Conservation (phyloP, 2,113 vertebrate genomes). For the Eurystomus gularis region DNA sequence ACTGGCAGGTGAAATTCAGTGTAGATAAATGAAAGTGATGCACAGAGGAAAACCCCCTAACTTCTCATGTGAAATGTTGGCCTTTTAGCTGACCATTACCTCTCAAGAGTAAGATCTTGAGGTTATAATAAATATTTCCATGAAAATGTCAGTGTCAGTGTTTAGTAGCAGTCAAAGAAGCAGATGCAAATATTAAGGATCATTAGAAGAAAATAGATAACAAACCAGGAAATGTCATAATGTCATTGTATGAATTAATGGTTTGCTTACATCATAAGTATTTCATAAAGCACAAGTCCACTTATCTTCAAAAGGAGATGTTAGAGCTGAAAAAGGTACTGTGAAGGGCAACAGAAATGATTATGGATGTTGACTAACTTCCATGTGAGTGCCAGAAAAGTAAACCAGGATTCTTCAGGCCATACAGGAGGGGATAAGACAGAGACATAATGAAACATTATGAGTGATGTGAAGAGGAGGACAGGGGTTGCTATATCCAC, state of each 20-base stretch:
- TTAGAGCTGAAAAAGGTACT: not conserved
- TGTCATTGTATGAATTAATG: not conserved
- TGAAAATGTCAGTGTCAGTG: not conserved
- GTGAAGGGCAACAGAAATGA: not conserved
- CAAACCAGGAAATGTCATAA: not conserved
- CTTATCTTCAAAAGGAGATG: not conserved
- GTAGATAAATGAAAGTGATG: not conserved
- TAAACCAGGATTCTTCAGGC: not conserved
- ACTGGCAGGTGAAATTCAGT: not conserved
- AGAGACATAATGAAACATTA: not conserved
- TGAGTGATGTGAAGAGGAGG: not conserved
- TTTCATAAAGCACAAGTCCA: not conserved
- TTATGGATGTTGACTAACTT: not conserved
- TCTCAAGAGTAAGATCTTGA: not conserved
- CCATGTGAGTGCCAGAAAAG: not conserved
- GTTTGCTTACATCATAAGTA: not conserved
- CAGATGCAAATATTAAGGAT: not conserved
- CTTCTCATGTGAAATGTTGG: not conserved
- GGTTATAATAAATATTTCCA: not conserved
- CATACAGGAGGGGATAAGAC: not conserved
- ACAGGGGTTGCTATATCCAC: not conserved
- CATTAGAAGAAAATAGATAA: not conserved
- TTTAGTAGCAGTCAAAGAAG: not conserved
- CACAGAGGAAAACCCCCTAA: not conserved
- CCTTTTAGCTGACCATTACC: not conserved